Evolutionary conservation across 2,888 invertebrate species (phyloP), one percentile per base, ranked within the genome.

Genomic region (Leptinotarsa rubiginosa): DNA sequence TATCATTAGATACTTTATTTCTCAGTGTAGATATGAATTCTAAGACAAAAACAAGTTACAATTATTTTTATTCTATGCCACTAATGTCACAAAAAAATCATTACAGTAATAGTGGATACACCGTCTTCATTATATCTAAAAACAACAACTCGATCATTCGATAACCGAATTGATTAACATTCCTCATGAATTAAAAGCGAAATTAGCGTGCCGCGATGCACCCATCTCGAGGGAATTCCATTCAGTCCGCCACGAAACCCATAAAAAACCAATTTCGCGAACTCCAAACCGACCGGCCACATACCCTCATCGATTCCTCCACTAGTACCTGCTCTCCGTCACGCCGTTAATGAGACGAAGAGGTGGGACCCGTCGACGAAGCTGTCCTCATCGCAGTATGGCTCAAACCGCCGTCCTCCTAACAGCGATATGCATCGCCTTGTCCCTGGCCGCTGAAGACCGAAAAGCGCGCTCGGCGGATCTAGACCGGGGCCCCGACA

Each of bases 321-420:
- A 25, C 59, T 20, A 13, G 56, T 62, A 62, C 25, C 62, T 62
- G 62, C 41, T 41, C 13, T 31, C 62, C 69, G n/a, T 41, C 47
- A 5, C 47, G 47, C 56, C 59, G 47, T 47, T 56, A 69, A 69
- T 56, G 47, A 65, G 47, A 50, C 15, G 41, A 65, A 75, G 78
- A 78, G 75, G 78, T 75, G 76, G 78, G 68, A 73, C 68, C 72
- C 74, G 65, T 67, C 70, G 72, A 49, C 70, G 68, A 69, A 65
- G 74, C 70, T 65, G 65, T 52, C 68, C 47, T 50, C 54, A 15
- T 62, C 67, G 80, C 83, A 87, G 86, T 87, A 86, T 86, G 86
- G 86, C 86, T 85, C 85, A 85, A 82, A 80, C 85, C 81, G 83
- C 81, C 81, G 83, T 83, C 73, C 81, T 83, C 82, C 79, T 85